Conservation (phyloP, 2,113 vertebrate genomes). For the Shinisaurus crocodilurus region DNA sequence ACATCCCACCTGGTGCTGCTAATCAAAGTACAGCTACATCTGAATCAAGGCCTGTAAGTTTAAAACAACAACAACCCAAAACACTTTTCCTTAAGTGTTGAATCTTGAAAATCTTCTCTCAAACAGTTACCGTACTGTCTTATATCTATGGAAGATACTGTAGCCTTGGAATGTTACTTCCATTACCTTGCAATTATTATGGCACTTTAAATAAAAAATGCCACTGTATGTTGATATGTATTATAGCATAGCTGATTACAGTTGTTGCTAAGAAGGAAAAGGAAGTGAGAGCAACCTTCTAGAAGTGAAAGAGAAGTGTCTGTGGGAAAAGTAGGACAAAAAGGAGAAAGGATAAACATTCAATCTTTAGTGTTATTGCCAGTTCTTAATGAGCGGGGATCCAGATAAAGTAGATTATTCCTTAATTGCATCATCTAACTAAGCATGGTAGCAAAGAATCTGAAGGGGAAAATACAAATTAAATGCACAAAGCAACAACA, state of each 20-base stretch:
- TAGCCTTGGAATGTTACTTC: conserved; percentile 1
- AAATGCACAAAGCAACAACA: not conserved
- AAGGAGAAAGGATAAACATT: conserved; percentile 7
- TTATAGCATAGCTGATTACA: not conserved
- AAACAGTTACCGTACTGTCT: not conserved
- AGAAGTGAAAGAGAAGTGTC: not conserved
- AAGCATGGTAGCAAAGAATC: not conserved
- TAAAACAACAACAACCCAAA: not conserved
- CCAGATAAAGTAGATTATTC: not conserved
- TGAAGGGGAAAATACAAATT: not conserved
- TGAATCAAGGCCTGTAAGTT: not conserved
- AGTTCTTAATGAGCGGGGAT: conserved; percentile 9
- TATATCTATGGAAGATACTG: not conserved
- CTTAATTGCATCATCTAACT: not conserved
- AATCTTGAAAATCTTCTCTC: not conserved
- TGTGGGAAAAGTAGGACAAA: not conserved
- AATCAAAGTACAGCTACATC: not conserved
- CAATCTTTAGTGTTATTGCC: not conserved
- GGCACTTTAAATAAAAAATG: conserved; percentile 17
- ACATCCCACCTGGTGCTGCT: not conserved
- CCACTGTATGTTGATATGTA: not conserved
- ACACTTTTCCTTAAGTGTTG: not conserved
- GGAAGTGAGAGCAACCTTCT: not conserved
- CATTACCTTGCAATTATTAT: not conserved
- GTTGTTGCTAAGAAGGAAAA: conserved; percentile 1